These are phyloP conservation scores for Calyptomena viridis DNA, from an alignment of 2,113 vertebrate species.

Conservation along the genomic window DNA sequence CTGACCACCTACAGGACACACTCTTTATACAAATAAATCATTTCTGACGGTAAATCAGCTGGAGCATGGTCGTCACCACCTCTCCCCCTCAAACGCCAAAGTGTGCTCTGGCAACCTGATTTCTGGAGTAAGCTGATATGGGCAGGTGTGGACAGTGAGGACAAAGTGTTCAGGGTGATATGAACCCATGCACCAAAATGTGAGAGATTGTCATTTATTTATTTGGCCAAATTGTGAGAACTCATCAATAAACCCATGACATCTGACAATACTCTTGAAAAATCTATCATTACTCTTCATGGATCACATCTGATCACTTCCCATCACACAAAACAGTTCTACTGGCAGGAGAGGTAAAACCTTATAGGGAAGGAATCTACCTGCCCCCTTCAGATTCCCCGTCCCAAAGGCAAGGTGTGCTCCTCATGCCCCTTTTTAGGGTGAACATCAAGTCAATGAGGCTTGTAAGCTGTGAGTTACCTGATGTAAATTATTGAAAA, in stretches of 20 bases:
- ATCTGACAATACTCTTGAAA: not conserved
- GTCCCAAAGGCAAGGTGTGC: not conserved
- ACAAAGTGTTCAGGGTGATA: not conserved
- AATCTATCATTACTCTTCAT: not conserved
- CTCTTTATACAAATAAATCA: not conserved
- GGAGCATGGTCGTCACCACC: not conserved
- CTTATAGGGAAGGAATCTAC: not conserved
- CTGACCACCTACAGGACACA: not conserved
- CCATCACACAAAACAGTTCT: not conserved
- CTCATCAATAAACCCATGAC: not conserved
- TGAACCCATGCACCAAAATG: not conserved
- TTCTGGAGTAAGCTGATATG: not conserved
- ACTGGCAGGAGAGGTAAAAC: not conserved
- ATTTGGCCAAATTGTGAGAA: not conserved
- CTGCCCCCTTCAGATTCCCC: not conserved
- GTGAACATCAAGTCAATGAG: not conserved
- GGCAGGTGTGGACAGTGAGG: not conserved
- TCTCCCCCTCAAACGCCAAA: not conserved
- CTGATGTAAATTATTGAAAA: not conserved
- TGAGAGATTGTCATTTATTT: not conserved
- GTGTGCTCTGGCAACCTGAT: not conserved
- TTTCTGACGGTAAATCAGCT: not conserved
- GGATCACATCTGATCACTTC: not conserved
- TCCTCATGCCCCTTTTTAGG: not conserved
- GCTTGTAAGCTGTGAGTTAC: not conserved